Base-by-base conservation (phyloP, 30 jellyfish, hydroid and myxozoan species). In the Phacellophora camtschatica region DNA sequence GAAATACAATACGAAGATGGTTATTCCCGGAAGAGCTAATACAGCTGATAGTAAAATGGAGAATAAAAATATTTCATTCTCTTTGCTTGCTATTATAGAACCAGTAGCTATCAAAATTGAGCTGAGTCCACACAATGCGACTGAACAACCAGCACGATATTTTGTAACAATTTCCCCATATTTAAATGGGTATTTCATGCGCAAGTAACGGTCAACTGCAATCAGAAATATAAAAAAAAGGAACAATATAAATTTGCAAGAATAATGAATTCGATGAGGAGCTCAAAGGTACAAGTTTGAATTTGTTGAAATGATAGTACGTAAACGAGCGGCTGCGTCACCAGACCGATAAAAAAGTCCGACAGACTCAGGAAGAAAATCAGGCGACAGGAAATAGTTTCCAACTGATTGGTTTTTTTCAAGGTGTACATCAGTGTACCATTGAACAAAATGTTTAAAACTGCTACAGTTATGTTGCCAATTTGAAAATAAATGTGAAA, bases 121-220 rank as follows among this genome's bases (percentile, higher is more conserved):
- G 33, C n/a, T 59, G 2, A 67, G 1, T 31, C 13, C 46, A 24
- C 31, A 41, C 66, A 46, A 1, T 23, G 61, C 30, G 0, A 46
- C 27, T 7, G 20, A 28, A 9, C 27, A 46, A 22, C 39, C 53
- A 37, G 25, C 12, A 42, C 27, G 39, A 19, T 61, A 50, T 32
- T 19, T 73, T 31, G 63, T 28, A 74, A 73, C 35, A 20, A 73
- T 33, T 15, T 37, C 18, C 19, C 74, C 25, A 34, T 73, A 73
- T 10, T 55, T 61, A 27, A 10, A 30, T 8, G 54, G 29, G 22
- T 51, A 73, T 16, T 36, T 73, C 74, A 73, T 73, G 64, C 54
- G 86, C 39, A 73, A 13, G 45, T 28, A 73, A 29, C 86, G 22
- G 29, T 73, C 86, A 24, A 49, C 13, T 20, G 86, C 86, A 30